A percentile compares a stretch with the other conserved stretches of the same genome.
phyloP scores from a whole-genome alignment of 2,113 vertebrate genomes.

The Sinocyclocheilus maitianheensis region DNA sequence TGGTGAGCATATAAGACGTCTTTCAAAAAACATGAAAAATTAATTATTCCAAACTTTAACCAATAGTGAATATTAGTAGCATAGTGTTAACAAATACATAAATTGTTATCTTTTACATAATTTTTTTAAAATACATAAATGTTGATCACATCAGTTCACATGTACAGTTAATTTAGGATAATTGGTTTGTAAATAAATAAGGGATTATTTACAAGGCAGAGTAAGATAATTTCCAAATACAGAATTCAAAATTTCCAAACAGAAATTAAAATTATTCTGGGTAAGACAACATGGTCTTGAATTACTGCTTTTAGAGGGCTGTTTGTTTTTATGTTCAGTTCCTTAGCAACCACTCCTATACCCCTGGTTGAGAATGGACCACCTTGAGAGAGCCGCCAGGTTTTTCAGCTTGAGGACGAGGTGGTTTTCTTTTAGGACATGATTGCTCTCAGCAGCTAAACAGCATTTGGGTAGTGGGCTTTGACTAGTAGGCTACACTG shows the following conservation, averaged over 20 bases:
- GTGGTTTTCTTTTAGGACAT: slow-evolving; percentile 11
- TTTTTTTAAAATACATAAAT: no score
- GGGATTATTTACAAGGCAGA: slow-evolving; percentile 28
- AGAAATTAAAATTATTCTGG: slow-evolving; percentile 41
- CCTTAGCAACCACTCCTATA: slow-evolving; percentile 41
- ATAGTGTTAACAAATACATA: background rate
- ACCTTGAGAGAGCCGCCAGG: slow-evolving; percentile 39
- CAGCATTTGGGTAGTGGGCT: background rate
- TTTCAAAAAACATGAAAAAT: background rate
- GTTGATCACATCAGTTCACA: background rate
- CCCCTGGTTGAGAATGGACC: slow-evolving; percentile 46
- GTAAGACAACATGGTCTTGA: slow-evolving; percentile 12
- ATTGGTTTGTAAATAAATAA: slow-evolving; percentile 12
- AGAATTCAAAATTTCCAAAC: background rate
- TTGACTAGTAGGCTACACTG: background rate
- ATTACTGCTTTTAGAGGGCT: slow-evolving; percentile 48
- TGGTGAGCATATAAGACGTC: background rate
- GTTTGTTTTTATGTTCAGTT: slow-evolving; percentile 50
- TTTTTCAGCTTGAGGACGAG: slow-evolving; percentile 14
- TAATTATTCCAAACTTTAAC: background rate
- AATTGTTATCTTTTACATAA: no score
- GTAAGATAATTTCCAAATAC: slow-evolving; percentile 19
- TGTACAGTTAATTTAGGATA: background rate
- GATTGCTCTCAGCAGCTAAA: slow-evolving; percentile 5
- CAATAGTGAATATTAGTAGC: background rate